Conservation (phyloP, 2,888 invertebrate species). For the Hypercompe scribonia region DNA sequence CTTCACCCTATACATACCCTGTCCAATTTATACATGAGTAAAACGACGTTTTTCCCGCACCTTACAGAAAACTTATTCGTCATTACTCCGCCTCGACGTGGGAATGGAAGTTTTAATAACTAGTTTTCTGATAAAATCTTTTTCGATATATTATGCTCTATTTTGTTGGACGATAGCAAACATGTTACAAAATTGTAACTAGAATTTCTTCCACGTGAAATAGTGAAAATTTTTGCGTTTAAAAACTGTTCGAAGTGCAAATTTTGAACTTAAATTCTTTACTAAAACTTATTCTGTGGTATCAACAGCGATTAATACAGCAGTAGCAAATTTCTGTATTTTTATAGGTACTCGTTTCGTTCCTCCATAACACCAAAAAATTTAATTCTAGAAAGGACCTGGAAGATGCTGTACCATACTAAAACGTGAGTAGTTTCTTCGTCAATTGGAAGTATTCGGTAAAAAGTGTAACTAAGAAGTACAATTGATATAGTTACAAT, state of each 20-base stretch:
- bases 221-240: neutral
- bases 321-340: too few species aligned
- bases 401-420: too few species aligned
- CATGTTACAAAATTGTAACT: slow-evolving; percentile 8
- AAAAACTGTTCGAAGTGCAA: neutral
- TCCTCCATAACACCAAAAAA: too few species aligned
- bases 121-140: slow-evolving; percentile 36
- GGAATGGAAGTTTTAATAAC: slow-evolving; percentile 54
- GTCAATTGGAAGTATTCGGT: too few species aligned
- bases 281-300: too few species aligned
- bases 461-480: too few species aligned
- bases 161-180: slow-evolving; percentile 29
- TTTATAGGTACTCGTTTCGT: too few species aligned
- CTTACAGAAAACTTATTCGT: slow-evolving; percentile 30
- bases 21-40: neutral
- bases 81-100: slow-evolving; percentile 31
- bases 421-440: too few species aligned
- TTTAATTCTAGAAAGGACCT: too few species aligned
- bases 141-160: slow-evolving; percentile 38
- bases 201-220: neutral
- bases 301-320: too few species aligned
- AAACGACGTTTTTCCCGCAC: neutral
- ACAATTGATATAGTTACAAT: too few species aligned
- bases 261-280: too few species aligned
- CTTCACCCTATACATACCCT: neutral